Evolutionary conservation across 92 coral and sea anemone genomes (phyloP).

Genomic region (Anthopleura xanthogrammica): DNA sequence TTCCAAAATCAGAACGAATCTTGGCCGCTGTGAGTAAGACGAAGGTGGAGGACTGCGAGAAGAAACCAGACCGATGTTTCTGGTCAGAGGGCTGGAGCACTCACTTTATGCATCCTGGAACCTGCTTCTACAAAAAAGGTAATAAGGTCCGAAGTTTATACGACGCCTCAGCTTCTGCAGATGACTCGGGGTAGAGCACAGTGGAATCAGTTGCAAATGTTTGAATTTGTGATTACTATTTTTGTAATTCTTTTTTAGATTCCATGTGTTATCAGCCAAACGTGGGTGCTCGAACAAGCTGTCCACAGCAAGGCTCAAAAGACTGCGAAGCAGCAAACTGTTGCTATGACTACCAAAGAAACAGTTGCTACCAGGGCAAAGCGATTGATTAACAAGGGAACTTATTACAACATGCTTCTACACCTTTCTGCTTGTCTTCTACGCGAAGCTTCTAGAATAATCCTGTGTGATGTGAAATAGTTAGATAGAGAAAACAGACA

Average conservation of each 20-base stretch:
- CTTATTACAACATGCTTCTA: not conserved
- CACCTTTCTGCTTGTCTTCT: too few species aligned
- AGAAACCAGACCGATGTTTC: conserved; percentile 55
- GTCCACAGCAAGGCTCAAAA: conserved; percentile 16
- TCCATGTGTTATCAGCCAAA: conserved; percentile 30
- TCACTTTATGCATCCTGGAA: conserved; percentile 19
- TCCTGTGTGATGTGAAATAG: too few species aligned
- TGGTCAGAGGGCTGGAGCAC: conserved; percentile 48
- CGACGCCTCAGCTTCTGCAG: too few species aligned
- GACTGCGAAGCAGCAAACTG: conserved; percentile 55
- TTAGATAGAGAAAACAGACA: too few species aligned
- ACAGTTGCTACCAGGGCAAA: conserved; percentile 32
- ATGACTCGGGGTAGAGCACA: too few species aligned
- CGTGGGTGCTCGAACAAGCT: not conserved
- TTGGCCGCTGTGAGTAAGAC: conserved; percentile 40
- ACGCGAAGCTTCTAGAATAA: too few species aligned
- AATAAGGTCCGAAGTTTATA: not conserved
- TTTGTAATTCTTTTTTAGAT: conserved; percentile 23
- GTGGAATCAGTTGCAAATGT: too few species aligned
- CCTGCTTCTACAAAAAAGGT: conserved; percentile 59
- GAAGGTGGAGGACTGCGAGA: conserved; percentile 38
- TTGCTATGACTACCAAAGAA: conserved; percentile 51
- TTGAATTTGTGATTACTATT: not conserved
- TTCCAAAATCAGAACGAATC: conserved; percentile 31
- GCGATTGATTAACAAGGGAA: not conserved